Percentiles rank a stretch among this genome's conserved stretches.
Evolutionary conservation across 2,888 invertebrate genomes (phyloP).

Genomic region (Callimorpha dominula): DNA sequence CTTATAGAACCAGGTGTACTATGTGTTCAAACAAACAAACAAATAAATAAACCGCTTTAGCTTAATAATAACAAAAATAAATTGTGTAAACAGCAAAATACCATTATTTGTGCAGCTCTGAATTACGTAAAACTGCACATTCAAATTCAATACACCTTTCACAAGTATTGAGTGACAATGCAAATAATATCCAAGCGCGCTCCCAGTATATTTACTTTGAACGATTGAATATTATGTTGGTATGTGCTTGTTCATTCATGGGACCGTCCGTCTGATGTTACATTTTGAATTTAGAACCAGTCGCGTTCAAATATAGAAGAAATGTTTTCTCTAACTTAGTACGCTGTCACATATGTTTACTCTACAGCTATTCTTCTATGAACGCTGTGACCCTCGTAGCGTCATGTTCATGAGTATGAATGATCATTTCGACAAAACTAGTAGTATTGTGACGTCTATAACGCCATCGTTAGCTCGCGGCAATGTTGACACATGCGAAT

Average conservation of each 20-base stretch:
- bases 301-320: neutral
- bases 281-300: neutral
- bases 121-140: constrained; percentile 19
- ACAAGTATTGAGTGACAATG: constrained; percentile 36
- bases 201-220: constrained; percentile 37
- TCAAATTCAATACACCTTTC: constrained; percentile 12
- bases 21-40: neutral
- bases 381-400: too few species aligned
- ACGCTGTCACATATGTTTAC: too few species aligned
- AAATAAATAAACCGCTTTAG: constrained; percentile 2
- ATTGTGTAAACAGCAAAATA: neutral
- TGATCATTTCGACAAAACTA: too few species aligned
- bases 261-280: constrained; percentile 6
- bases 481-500: too few species aligned
- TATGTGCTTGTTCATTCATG: neutral
- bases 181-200: constrained; percentile 42
- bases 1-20: neutral
- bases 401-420: too few species aligned
- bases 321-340: neutral
- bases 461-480: too few species aligned
- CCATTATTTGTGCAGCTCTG: constrained; percentile 13
- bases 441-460: too few species aligned
- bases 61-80: neutral
- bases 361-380: too few species aligned
- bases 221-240: constrained; percentile 13